phyloP scores from a whole-genome alignment of 2,113 vertebrate genomes.

The Neogale vison region DNA sequence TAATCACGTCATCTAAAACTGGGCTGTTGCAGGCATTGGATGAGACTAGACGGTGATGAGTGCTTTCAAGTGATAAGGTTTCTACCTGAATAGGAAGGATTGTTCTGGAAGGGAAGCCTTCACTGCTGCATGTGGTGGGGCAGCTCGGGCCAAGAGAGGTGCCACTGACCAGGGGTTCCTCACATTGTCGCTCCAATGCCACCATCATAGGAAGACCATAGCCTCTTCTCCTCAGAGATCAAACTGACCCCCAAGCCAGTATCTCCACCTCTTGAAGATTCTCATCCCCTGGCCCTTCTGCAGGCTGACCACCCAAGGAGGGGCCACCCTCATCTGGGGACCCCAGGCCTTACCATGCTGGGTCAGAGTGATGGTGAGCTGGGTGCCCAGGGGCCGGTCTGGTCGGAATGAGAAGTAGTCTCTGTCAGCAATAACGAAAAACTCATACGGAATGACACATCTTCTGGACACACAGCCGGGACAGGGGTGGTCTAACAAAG shows the following conservation, averaged over 20 bases:
- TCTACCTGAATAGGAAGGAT: not conserved
- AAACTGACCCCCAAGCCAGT: not conserved
- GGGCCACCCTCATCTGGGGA: too few relatives aligned
- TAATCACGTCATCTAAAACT: not conserved
- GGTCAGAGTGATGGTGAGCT: slow-evolving; percentile 71
- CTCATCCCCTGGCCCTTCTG: not conserved
- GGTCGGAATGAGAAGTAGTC: slow-evolving; percentile 79
- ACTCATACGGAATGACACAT: not conserved
- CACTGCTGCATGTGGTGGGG: not conserved
- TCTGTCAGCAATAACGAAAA: rapidly evolving
- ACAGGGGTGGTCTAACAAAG: not conserved
- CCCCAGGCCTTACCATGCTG: slow-evolving; percentile 81
- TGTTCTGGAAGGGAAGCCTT: not conserved
- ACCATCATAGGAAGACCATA: not conserved
- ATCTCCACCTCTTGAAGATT: not conserved
- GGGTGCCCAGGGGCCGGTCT: slow-evolving; percentile 56
- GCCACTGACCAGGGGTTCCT: not conserved
- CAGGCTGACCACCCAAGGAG: not conserved
- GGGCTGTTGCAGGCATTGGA: not conserved
- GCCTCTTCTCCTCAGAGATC: not conserved
- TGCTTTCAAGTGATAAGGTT: not conserved
- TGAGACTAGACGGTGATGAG: not conserved
- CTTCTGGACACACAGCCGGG: slow-evolving; percentile 42
- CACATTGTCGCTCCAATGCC: not conserved
- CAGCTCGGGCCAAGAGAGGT: rapidly evolving